Conservation (phyloP, 1,140 invertebrate species). For the Tetramorium alpestre region DNA sequence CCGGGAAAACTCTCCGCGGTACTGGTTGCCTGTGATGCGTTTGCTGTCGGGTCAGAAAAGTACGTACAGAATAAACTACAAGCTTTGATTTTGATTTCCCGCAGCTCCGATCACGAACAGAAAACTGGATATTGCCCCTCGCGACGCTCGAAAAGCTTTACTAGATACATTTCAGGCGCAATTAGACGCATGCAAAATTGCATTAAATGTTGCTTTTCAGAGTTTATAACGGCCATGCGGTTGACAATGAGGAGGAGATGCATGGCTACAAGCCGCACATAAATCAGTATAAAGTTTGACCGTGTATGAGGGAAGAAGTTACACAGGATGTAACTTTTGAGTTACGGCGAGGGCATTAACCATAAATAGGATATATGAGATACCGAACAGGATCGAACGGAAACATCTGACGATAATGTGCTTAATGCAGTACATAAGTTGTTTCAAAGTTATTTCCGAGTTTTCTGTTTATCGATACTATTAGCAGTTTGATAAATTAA, state of each 20-base stretch:
- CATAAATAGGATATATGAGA: conserved; percentile 45
- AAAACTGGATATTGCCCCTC: background rate
- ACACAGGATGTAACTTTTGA: conserved; percentile 32
- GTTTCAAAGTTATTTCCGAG: background rate
- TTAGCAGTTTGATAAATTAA: background rate
- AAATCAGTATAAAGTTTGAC: conserved; percentile 53
- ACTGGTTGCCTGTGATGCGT: background rate
- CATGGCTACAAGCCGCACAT: conserved; percentile 29
- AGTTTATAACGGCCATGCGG: conserved; percentile 21
- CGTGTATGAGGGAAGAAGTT: conserved; percentile 35
- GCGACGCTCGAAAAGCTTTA: background rate
- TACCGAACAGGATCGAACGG: conserved; percentile 31
- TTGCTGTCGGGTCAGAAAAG: conserved; percentile 17
- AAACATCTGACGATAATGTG: background rate
- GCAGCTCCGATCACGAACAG: background rate
- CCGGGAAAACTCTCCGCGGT: conserved; percentile 15
- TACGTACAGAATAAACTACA: conserved; percentile 16
- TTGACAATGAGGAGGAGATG: conserved; percentile 38
- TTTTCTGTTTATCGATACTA: background rate
- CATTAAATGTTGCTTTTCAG: conserved; percentile 14
- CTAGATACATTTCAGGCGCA: background rate
- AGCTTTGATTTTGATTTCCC: conserved; percentile 15
- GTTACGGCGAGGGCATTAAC: conserved; percentile 20
- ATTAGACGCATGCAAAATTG: conserved; percentile 1
- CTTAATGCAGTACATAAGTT: background rate